These are phyloP conservation scores for Liolophura sinensis DNA, from an alignment of 1,140 invertebrate genomes.

Conservation along the genomic window DNA sequence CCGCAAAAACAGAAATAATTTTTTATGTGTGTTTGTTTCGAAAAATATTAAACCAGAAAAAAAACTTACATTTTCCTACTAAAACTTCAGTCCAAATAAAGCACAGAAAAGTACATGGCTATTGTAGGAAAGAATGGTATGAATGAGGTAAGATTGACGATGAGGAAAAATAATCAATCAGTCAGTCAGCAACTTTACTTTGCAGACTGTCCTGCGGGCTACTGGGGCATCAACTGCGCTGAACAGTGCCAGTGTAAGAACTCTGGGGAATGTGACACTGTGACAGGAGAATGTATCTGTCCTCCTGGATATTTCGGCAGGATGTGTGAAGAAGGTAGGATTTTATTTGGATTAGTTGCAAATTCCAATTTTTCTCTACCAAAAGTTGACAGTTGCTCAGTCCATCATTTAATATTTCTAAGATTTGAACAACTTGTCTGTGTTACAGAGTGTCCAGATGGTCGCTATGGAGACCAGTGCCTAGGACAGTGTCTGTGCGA, in stretches of 20 bases:
- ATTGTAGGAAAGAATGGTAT: too few relatives aligned
- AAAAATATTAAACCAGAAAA: too few relatives aligned
- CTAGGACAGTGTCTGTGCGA: conserved; percentile 73
- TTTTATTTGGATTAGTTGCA: neutral
- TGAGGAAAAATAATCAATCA: too few relatives aligned
- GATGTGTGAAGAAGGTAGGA: conserved; percentile 53
- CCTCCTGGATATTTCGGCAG: conserved; percentile 67
- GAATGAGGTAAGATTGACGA: too few relatives aligned
- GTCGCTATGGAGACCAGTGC: conserved; percentile 79
- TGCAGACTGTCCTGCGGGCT: conserved; percentile 63
- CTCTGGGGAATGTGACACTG: conserved; percentile 53
- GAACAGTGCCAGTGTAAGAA: conserved; percentile 61
- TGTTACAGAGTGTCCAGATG: conserved; percentile 67
- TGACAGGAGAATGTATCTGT: conserved; percentile 77
- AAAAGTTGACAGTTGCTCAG: neutral
- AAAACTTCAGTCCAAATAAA: too few relatives aligned
- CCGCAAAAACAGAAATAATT: too few relatives aligned
- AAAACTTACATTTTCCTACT: too few relatives aligned
- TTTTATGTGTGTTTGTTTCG: too few relatives aligned
- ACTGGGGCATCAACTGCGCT: conserved; percentile 51
- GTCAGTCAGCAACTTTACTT: too few relatives aligned
- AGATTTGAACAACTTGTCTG: too few relatives aligned
- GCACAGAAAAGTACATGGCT: too few relatives aligned
- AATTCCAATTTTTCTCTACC: too few relatives aligned
- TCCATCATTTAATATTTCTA: conserved; percentile 4